A percentile compares a stretch with the other conserved stretches of the same genome.
Evolutionary conservation across 2,797 vertebrate species (phyloP).

Genomic region (Lacerta viridis): DNA sequence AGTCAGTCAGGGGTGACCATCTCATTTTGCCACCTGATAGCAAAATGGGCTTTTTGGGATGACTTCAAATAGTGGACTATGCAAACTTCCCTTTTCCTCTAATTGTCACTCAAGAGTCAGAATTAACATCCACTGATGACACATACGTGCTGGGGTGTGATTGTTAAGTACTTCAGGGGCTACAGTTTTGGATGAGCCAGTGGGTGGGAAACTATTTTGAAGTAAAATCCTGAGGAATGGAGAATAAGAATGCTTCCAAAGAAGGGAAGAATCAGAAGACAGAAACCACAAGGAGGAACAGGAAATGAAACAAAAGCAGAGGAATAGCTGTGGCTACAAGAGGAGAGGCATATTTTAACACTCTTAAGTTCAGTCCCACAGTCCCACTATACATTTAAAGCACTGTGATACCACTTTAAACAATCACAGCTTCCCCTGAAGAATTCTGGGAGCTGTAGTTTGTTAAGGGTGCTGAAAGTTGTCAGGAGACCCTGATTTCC

Average conservation of each 20-base stretch:
- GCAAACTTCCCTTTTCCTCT: neutral
- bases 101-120: neutral
- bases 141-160: neutral
- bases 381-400: too few species aligned
- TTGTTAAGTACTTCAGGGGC: neutral
- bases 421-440: too few species aligned
- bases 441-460: too few species aligned
- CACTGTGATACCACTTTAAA: too few species aligned
- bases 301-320: slow-evolving; percentile 26
- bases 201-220: neutral
- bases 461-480: too few species aligned
- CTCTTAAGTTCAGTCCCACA: neutral
- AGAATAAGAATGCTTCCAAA: slow-evolving; percentile 24
- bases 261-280: slow-evolving; percentile 10
- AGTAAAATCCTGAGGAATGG: slow-evolving; percentile 10
- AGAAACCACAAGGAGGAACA: slow-evolving; percentile 11
- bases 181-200: neutral
- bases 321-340: slow-evolving; percentile 2
- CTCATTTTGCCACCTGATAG: too few species aligned
- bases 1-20: neutral
- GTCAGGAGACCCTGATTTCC: too few species aligned
- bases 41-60: neutral
- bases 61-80: neutral
- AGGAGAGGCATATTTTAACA: neutral
- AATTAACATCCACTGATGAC: neutral